Conservation (phyloP, 2,888 invertebrate species). For the Rhagonycha fulva region DNA sequence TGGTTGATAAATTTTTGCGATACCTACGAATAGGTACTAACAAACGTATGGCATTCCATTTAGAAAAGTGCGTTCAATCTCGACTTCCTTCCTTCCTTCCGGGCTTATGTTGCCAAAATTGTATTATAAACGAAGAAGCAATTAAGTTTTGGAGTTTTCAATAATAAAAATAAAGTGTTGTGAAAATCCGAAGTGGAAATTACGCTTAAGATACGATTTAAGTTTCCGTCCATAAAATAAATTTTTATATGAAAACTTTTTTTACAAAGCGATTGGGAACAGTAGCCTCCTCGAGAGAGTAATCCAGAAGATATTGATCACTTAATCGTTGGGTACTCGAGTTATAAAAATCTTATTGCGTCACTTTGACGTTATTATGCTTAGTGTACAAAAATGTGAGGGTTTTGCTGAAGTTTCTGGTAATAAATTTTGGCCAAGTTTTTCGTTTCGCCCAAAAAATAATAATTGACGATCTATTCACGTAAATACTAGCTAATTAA, state of each 20-base stretch:
- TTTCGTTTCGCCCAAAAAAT: not conserved
- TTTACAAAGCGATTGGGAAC: not conserved
- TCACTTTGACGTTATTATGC: not conserved
- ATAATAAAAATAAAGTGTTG: not conserved
- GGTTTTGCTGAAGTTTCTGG: not conserved
- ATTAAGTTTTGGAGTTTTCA: not conserved
- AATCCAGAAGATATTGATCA: not conserved
- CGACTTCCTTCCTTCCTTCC: not conserved
- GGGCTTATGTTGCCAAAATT: not conserved
- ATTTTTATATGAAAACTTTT: not conserved
- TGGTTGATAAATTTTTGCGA: not conserved
- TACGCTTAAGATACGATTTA: not conserved
- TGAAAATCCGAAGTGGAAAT: not conserved
- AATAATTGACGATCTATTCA: not conserved
- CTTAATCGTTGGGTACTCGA: not conserved
- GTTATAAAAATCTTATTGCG: not conserved
- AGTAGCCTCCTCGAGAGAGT: not conserved
- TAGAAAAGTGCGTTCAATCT: not conserved
- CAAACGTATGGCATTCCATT: not conserved
- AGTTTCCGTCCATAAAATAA: not conserved
- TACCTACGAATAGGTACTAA: not conserved
- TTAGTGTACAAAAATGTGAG: not conserved
- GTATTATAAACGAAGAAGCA: not conserved
- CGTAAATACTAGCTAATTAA: not conserved
- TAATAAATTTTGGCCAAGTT: not conserved